Conservation (phyloP, 2,888 invertebrate genomes). For the Mesorhabditis sp. region DNA sequence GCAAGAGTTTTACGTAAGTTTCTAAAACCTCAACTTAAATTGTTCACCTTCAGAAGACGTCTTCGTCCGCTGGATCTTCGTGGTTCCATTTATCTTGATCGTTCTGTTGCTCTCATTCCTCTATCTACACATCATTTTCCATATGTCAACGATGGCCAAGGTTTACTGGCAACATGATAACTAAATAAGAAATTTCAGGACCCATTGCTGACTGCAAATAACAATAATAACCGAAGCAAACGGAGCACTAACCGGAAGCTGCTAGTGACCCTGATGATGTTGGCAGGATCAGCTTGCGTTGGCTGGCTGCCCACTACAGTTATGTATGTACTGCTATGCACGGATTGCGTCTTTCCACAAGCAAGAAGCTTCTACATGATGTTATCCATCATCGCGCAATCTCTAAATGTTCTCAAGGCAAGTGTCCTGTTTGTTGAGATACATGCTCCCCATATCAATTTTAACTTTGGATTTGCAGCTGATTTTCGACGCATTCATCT, state of each 20-base stretch:
- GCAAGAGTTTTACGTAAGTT: constrained; percentile 34
- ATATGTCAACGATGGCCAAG: constrained; percentile 43
- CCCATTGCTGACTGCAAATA: constrained; percentile 24
- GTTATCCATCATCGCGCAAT: not conserved
- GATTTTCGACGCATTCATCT: constrained; percentile 69
- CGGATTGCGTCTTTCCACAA: constrained; percentile 28
- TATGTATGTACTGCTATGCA: constrained; percentile 33
- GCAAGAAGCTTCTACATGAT: not conserved
- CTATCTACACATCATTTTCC: constrained; percentile 47
- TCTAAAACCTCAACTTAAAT: not conserved
- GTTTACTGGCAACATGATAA: constrained; percentile 10
- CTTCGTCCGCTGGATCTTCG: constrained; percentile 38
- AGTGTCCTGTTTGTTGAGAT: not conserved
- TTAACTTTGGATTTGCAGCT: constrained; percentile 56
- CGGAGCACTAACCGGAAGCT: constrained; percentile 41
- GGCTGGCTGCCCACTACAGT: constrained; percentile 40
- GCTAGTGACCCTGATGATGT: constrained; percentile 42
- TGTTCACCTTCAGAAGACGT: constrained; percentile 30
- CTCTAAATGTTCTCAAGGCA: not conserved
- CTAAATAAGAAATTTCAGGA: constrained; percentile 14
- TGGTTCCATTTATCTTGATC: constrained; percentile 46
- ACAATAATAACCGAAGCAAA: constrained; percentile 25
- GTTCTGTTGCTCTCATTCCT: constrained; percentile 41
- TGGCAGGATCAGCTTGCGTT: constrained; percentile 46
- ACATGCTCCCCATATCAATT: no score